Base-by-base conservation (phyloP, 2,797 vertebrate species). In the Taenioides sp. region DNA sequence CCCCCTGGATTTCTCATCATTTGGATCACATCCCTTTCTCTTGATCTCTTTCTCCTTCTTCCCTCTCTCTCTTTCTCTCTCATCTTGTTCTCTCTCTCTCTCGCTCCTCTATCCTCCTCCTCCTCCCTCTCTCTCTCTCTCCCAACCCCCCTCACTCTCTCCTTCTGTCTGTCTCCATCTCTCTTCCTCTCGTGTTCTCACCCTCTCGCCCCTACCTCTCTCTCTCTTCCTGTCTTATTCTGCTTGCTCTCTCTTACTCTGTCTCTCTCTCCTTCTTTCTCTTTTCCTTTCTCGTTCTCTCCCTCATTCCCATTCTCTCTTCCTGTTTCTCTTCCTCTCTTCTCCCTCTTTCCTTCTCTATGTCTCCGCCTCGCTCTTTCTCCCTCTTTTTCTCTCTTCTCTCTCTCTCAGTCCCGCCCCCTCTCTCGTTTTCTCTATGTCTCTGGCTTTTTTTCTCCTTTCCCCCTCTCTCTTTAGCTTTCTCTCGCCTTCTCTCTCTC, bases 1-100 rank as follows among this genome's bases (percentile, higher is more conserved):
- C 73, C 74, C 58, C 61, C 70, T 67, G 58, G 40, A n/a, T 49
- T 50, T 54, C 59, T 52, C 57, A 28, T 28, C 25, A 14, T 25
- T 58, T 58, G 25, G 11, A 58, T 58, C 55, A 58, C 16, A 23
- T 55, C 17, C 57, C 69, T 69, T 31, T 18, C 28, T 31, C 28
- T 27, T 27, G 28, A 31, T 31, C 28, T 31, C 28, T 31, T 2
- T 3, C 28, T 7, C 34, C 34, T 10, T 27, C 67, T 27, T 49
- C 18, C 12, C 16, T 14, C 73, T 16, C 43, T 27, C 37, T 17
- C 5, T 4, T 37, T 22, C 14, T 37, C 20, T 27, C 63, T n/a
- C 69, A n/a, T 67, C 27, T 49, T n/a, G 12, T 47, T n/a, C 5
- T 7, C 37, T 18, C 18, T n/a, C 28, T 2, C 27, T 37, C 12